These are phyloP conservation scores for Tachysurus vachellii DNA, from an alignment of 2,113 vertebrate species.

Conservation along the genomic window DNA sequence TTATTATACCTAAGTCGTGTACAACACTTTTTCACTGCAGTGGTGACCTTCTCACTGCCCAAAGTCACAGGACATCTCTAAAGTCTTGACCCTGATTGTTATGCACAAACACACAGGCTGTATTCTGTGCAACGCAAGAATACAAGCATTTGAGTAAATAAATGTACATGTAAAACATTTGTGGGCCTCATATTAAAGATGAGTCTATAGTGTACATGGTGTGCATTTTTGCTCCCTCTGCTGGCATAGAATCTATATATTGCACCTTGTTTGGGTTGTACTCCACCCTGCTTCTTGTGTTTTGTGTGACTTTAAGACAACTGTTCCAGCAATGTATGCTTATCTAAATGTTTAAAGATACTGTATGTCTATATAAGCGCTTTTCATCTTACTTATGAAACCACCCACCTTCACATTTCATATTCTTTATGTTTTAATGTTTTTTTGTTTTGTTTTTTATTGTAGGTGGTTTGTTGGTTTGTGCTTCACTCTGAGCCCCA, in stretches of 20 bases:
- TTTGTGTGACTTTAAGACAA: not conserved
- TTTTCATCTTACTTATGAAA: not conserved
- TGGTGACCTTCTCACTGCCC: constrained; percentile 45
- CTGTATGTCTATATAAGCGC: constrained; percentile 11
- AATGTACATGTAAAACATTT: not conserved
- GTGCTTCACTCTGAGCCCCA: constrained; percentile 40
- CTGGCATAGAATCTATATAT: constrained; percentile 30
- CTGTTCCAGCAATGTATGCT: not conserved
- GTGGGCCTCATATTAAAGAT: not conserved
- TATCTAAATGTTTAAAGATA: not conserved
- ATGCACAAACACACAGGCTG: constrained; percentile 25
- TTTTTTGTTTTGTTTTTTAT: not conserved
- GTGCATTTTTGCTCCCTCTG: constrained; percentile 44
- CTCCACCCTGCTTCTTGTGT: not conserved
- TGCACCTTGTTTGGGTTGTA: not conserved
- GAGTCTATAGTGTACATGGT: constrained; percentile 2
- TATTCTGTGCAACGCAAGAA: not conserved
- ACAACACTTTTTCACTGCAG: constrained; percentile 12
- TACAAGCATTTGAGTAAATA: not conserved
- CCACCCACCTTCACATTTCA: not conserved
- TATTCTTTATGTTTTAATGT: not conserved
- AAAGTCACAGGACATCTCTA: not conserved
- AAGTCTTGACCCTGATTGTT: constrained; percentile 38
- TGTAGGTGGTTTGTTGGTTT: constrained; percentile 48
- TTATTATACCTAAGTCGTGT: constrained; percentile 10